These are phyloP conservation scores for Neopipo cinnamomea DNA, from an alignment of 2,113 vertebrate species.

Conservation along the genomic window DNA sequence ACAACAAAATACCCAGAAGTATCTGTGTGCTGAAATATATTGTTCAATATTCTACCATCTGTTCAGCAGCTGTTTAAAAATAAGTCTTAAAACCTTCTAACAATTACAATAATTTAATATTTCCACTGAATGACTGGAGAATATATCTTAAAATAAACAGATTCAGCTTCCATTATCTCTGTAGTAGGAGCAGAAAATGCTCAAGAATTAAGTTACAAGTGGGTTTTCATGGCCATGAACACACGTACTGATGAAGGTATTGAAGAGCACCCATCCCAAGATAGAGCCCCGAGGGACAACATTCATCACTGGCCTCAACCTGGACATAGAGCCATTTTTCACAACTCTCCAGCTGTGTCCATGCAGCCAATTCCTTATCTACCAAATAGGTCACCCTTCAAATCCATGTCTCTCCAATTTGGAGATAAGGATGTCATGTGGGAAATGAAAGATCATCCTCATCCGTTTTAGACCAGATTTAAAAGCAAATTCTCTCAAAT, in stretches of 20 bases:
- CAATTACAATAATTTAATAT: not conserved
- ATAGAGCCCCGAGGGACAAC: not conserved
- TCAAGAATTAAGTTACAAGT: not conserved
- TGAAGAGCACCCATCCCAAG: rapidly evolving
- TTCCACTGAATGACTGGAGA: not conserved
- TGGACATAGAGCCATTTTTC: not conserved
- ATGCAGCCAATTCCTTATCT: not conserved
- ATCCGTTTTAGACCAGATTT: not conserved
- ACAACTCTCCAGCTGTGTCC: not conserved
- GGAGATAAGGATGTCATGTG: not conserved
- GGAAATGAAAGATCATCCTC: not conserved
- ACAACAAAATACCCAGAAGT: not conserved
- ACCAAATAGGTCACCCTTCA: not conserved
- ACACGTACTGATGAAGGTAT: not conserved
- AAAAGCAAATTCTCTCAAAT: not conserved
- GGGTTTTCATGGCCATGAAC: not conserved
- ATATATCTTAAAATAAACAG: not conserved
- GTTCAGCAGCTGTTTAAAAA: not conserved
- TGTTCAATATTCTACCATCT: not conserved
- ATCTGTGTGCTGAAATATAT: not conserved
- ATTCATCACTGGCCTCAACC: not conserved
- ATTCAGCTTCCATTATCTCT: not conserved
- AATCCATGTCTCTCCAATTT: not conserved
- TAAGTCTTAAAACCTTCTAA: not conserved
- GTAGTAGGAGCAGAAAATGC: not conserved